Conservation (phyloP, 2,113 vertebrate genomes). For the Poecile atricapillus region DNA sequence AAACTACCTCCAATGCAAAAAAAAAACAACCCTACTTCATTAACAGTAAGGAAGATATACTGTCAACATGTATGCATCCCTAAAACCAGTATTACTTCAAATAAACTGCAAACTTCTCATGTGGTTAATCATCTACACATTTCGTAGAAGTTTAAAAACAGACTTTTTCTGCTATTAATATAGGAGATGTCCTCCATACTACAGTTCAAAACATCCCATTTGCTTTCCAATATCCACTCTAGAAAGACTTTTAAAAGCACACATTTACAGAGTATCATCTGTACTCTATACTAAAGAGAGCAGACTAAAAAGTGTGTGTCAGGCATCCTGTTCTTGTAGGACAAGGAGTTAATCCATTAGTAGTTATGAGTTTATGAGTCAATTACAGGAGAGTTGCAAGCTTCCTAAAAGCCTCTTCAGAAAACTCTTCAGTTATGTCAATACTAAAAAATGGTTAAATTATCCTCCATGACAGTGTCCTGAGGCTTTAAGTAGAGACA, state of each 20-base stretch:
- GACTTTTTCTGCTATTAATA: not conserved
- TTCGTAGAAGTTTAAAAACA: not conserved
- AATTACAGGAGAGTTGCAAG: not conserved
- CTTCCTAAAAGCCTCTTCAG: not conserved
- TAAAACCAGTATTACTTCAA: not conserved
- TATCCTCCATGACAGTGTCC: not conserved
- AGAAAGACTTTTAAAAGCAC: not conserved
- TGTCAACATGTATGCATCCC: not conserved
- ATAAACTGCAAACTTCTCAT: not conserved
- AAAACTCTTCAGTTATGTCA: not conserved
- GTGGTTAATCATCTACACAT: not conserved
- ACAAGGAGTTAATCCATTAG: slow-evolving; percentile 29
- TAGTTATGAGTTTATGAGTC: not conserved
- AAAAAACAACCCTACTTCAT: not conserved
- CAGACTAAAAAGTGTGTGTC: not conserved
- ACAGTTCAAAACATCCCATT: not conserved
- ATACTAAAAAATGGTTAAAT: not conserved
- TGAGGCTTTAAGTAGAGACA: not conserved
- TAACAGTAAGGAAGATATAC: not conserved
- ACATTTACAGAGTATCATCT: not conserved
- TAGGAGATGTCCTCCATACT: not conserved
- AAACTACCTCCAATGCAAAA: not conserved
- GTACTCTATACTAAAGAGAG: not conserved
- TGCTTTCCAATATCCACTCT: not conserved
- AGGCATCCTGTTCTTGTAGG: not conserved